phyloP scores from a whole-genome alignment of 2,888 invertebrate genomes.

The Tortrix viridana region DNA sequence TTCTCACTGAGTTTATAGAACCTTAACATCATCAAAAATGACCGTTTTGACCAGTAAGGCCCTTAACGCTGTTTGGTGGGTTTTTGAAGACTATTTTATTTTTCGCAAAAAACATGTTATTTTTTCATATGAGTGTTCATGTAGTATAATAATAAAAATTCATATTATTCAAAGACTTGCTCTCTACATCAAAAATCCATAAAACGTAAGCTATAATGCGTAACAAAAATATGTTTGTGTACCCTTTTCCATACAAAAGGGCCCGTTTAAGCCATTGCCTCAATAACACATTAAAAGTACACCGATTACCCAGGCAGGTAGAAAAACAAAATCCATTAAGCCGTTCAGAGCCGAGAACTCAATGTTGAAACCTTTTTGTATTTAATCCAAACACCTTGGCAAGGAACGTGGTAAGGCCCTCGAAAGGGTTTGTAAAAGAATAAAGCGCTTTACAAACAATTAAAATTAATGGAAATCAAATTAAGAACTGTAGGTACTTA shows the following conservation, averaged over 20 bases:
- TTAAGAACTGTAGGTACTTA: slow-evolving; percentile 17
- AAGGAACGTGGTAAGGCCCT: neutral
- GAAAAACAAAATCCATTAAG: slow-evolving; percentile 19
- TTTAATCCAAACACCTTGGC: too few relatives aligned
- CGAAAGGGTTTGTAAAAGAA: slow-evolving; percentile 11
- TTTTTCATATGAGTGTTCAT: too few relatives aligned
- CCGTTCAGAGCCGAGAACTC: too few relatives aligned
- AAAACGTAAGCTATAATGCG: neutral
- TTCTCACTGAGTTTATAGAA: too few relatives aligned
- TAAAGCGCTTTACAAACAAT: slow-evolving; percentile 20
- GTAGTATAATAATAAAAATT: too few relatives aligned
- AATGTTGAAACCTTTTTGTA: too few relatives aligned
- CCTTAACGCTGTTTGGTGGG: too few relatives aligned
- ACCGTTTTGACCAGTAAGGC: too few relatives aligned
- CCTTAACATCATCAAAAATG: too few relatives aligned
- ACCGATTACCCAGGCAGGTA: slow-evolving; percentile 9
- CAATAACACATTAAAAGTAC: slow-evolving; percentile 21
- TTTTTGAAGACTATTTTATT: too few relatives aligned
- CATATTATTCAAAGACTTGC: neutral
- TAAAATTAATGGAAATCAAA: slow-evolving; percentile 28
- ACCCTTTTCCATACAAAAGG: neutral
- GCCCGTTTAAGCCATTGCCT: neutral
- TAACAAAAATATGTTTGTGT: neutral
- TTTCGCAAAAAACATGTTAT: too few relatives aligned
- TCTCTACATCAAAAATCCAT: neutral